phyloP scores from a whole-genome alignment of 1,140 invertebrate species.

The Drosophila truncata region DNA sequence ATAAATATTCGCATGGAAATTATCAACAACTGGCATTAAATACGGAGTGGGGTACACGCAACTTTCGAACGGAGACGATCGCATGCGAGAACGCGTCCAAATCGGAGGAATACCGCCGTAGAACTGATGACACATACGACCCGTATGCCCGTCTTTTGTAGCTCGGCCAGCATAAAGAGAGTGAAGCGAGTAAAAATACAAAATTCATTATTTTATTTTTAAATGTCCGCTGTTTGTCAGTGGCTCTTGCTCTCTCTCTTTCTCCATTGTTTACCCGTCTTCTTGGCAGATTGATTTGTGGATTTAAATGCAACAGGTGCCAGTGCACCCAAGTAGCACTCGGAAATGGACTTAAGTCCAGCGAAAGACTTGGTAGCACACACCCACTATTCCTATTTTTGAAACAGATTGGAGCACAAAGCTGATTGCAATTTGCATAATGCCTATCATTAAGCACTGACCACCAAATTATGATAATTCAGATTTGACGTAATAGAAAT shows the following conservation, averaged over 20 bases:
- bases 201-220: slow-evolving; percentile 69
- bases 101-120: slow-evolving; percentile 59
- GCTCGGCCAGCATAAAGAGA: slow-evolving; percentile 52
- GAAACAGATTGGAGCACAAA: slow-evolving; percentile 36
- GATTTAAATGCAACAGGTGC: slow-evolving; percentile 72
- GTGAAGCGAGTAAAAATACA: slow-evolving; percentile 42
- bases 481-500: slow-evolving; percentile 14
- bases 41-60: not conserved
- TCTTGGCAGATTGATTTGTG: slow-evolving; percentile 65
- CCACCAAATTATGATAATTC: slow-evolving; percentile 25
- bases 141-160: slow-evolving; percentile 62
- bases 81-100: slow-evolving; percentile 48
- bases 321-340: slow-evolving; percentile 22
- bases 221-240: slow-evolving; percentile 47
- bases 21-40: slow-evolving; percentile 68
- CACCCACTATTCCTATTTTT: slow-evolving; percentile 34
- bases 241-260: slow-evolving; percentile 19
- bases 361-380: not conserved
- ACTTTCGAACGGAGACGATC: slow-evolving; percentile 46
- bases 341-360: slow-evolving; percentile 24
- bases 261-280: slow-evolving; percentile 42
- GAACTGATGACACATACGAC: slow-evolving; percentile 64
- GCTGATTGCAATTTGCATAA: slow-evolving; percentile 56
- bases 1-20: slow-evolving; percentile 36
- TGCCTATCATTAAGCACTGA: slow-evolving; percentile 19